A percentile compares a stretch with the other conserved stretches of the same genome.
These are phyloP conservation scores for Poliocrania exsul DNA, from an alignment of 2,797 vertebrate genomes.

Conservation along the genomic window DNA sequence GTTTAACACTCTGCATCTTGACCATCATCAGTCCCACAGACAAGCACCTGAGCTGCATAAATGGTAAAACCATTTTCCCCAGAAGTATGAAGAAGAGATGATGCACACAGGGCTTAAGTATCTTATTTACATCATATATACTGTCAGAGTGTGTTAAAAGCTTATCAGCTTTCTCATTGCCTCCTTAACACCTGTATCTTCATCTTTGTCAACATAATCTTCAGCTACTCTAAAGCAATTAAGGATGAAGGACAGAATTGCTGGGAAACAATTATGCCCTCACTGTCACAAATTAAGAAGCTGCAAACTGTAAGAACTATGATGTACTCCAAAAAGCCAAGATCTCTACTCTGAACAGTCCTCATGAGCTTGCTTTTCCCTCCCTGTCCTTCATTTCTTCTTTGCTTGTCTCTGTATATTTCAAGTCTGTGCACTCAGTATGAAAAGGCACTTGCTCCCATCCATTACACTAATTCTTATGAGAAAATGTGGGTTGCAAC, in stretches of 20 bases:
- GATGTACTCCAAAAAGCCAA: not conserved
- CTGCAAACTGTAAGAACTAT: not conserved
- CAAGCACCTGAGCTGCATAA: not conserved
- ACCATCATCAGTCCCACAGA: not conserved
- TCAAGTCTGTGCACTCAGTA: not conserved
- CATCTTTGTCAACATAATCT: not conserved
- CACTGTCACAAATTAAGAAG: not conserved
- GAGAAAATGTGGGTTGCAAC: not conserved
- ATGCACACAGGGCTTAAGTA: not conserved
- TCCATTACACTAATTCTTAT: not conserved
- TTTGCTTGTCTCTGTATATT: not conserved
- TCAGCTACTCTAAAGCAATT: not conserved
- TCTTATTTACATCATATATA: not conserved
- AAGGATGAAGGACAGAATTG: not conserved
- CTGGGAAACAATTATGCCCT: fast-evolving
- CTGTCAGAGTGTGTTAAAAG: not conserved
- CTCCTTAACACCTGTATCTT: not conserved
- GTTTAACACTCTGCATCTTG: not conserved
- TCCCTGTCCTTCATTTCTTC: not conserved
- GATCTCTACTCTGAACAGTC: not conserved
- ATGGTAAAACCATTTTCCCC: not conserved
- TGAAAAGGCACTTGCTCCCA: not conserved
- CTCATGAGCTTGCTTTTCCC: not conserved
- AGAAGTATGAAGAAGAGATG: not conserved
- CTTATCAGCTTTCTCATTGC: not conserved